Percentiles rank a stretch among this genome's conserved stretches.
These are phyloP conservation scores for Ornithorhynchus anatinus DNA, from an alignment of 2,113 vertebrate species.

Conservation along the genomic window DNA sequence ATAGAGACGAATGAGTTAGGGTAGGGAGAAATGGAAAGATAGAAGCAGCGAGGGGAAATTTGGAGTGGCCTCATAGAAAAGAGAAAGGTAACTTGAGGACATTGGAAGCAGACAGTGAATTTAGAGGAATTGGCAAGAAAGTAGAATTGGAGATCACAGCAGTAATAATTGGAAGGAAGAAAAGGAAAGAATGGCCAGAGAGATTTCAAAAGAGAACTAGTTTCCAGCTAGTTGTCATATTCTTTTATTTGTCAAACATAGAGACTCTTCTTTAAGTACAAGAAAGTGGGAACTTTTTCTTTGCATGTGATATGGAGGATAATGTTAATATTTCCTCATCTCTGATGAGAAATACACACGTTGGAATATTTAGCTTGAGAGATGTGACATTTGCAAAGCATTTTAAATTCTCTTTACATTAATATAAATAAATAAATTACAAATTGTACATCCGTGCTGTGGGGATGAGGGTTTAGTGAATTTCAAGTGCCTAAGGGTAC, in stretches of 20 bases:
- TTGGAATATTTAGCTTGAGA: no score
- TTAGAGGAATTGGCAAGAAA: conserved; percentile 21
- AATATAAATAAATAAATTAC: no score
- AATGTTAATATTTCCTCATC: no score
- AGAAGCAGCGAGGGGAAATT: conserved; percentile 14
- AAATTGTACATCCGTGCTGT: no score
- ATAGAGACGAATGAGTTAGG: not conserved
- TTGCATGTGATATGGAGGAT: no score
- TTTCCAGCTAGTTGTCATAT: conserved; percentile 13
- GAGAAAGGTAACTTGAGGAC: conserved; percentile 23
- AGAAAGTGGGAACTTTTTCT: not conserved
- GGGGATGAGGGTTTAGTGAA: no score
- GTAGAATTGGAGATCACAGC: conserved; percentile 4
- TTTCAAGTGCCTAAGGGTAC: no score
- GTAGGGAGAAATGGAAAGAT: not conserved
- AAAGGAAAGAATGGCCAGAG: conserved; percentile 12
- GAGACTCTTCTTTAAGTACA: not conserved
- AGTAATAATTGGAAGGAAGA: conserved; percentile 28
- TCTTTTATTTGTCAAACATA: not conserved
- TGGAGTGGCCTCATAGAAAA: conserved; percentile 8
- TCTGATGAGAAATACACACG: no score
- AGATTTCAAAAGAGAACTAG: conserved; percentile 11
- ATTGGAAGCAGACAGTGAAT: conserved; percentile 20
- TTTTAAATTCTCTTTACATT: not conserved
- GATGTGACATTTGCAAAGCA: no score